Evolutionary conservation across 1,140 invertebrate genomes (phyloP).

Genomic region (Drosophila ercepeae): DNA sequence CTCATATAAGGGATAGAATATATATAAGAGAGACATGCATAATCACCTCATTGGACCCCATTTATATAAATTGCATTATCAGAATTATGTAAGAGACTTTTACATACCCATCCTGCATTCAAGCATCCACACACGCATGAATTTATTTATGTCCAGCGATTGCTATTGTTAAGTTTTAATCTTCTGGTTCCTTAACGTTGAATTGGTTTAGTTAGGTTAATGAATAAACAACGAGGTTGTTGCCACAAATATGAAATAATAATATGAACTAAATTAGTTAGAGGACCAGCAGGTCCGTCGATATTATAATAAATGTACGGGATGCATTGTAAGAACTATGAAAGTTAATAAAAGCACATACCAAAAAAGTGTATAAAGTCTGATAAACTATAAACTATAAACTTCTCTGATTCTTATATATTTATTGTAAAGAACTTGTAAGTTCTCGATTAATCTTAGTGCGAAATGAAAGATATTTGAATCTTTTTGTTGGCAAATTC

Average conservation of each 20-base stretch:
- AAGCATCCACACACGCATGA: slow-evolving; percentile 33
- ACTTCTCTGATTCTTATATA: no score
- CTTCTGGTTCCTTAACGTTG: slow-evolving; percentile 58
- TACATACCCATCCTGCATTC: slow-evolving; percentile 18
- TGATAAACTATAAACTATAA: not conserved
- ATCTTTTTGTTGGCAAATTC: slow-evolving; percentile 7
- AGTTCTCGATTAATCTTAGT: no score
- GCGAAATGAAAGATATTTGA: not conserved
- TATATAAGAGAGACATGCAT: not conserved
- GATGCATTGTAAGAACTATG: slow-evolving; percentile 8
- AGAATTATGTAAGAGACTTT: slow-evolving; percentile 42
- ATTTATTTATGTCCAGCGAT: slow-evolving; percentile 62
- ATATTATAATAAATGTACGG: slow-evolving; percentile 9
- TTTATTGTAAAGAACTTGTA: no score
- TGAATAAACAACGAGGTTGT: slow-evolving; percentile 20
- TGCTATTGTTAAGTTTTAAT: slow-evolving; percentile 52
- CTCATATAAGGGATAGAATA: slow-evolving; percentile 52
- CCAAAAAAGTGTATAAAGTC: slow-evolving; percentile 15
- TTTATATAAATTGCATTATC: slow-evolving; percentile 27
- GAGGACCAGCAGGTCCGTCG: slow-evolving; percentile 34
- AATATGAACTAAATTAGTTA: slow-evolving; percentile 34
- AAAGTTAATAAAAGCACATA: slow-evolving; percentile 21
- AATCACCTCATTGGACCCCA: slow-evolving; percentile 13
- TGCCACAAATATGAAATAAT: slow-evolving; percentile 35
- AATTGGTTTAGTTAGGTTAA: slow-evolving; percentile 42